Conservation (phyloP, 1,140 invertebrate genomes). For the Ostrea denselamellosa region DNA sequence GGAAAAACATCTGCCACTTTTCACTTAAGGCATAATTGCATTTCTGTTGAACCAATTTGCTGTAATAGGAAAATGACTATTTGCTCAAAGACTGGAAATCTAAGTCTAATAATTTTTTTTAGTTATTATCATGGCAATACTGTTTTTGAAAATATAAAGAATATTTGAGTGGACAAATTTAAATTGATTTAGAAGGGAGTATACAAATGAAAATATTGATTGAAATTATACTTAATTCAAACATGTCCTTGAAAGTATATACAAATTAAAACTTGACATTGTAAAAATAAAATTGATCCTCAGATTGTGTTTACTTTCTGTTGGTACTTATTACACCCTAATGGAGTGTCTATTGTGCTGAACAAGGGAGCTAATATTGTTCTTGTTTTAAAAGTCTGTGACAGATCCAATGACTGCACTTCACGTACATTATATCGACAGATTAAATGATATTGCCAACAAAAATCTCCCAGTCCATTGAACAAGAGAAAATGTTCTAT, state of each 20-base stretch:
- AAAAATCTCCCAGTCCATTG: background rate
- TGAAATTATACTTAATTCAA: background rate
- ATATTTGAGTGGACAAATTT: constrained; percentile 3
- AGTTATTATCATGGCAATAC: too few relatives aligned
- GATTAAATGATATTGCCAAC: constrained; percentile 39
- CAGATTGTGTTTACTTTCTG: constrained; percentile 12
- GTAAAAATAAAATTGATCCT: constrained; percentile 15
- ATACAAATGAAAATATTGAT: constrained; percentile 26
- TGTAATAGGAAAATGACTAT: background rate
- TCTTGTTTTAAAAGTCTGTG: constrained; percentile 27
- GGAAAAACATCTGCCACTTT: constrained; percentile 32
- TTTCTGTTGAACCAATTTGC: constrained; percentile 5
- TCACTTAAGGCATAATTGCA: constrained; percentile 21
- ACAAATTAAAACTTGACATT: constrained; percentile 32
- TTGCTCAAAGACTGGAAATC: background rate
- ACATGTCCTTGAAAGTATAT: background rate
- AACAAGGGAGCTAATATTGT: background rate
- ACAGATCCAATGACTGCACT: background rate
- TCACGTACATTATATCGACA: constrained; percentile 9
- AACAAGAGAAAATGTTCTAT: constrained; percentile 20
- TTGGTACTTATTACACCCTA: constrained; percentile 11
- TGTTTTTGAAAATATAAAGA: background rate
- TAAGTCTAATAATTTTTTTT: background rate
- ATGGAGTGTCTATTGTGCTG: constrained; percentile 25
- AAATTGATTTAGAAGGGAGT: background rate